A percentile compares a stretch with the other conserved stretches of the same genome.
These are phyloP conservation scores for Pocota personata DNA, from an alignment of 2,888 invertebrate genomes.

Conservation along the genomic window DNA sequence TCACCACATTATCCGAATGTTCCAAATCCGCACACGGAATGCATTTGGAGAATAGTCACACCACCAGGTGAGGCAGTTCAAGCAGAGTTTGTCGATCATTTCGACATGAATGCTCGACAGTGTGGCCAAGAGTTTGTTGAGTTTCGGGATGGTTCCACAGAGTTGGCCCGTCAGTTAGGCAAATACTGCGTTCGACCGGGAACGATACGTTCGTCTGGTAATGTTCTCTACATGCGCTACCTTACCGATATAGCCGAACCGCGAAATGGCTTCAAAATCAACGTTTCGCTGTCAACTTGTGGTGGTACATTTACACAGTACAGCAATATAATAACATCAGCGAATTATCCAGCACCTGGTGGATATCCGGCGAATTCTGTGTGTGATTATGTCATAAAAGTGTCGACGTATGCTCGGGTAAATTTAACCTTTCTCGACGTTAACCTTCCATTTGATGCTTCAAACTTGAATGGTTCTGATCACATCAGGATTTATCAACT, in stretches of 20 bases:
- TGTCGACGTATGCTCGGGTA: slow-evolving; percentile 81
- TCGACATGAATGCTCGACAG: slow-evolving; percentile 85
- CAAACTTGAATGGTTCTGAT: slow-evolving; percentile 79
- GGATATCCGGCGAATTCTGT: slow-evolving; percentile 85
- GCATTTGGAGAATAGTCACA: slow-evolving; percentile 90
- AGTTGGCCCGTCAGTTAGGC: slow-evolving; percentile 86
- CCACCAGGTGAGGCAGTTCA: slow-evolving; percentile 89
- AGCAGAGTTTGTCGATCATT: slow-evolving; percentile 89
- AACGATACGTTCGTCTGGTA: slow-evolving; percentile 86
- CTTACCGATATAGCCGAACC: slow-evolving; percentile 88
- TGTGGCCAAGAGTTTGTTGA: slow-evolving; percentile 86
- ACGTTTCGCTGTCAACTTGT: slow-evolving; percentile 83
- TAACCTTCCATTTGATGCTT: slow-evolving; percentile 80
- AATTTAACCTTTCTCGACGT: slow-evolving; percentile 83
- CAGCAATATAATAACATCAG: slow-evolving; percentile 86
- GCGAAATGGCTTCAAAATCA: slow-evolving; percentile 89
- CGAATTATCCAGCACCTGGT: slow-evolving; percentile 86
- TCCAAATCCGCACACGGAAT: slow-evolving; percentile 91
- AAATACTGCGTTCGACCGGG: slow-evolving; percentile 86
- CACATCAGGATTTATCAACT: slow-evolving; percentile 80
- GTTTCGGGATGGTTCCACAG: slow-evolving; percentile 92
- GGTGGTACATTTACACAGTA: slow-evolving; percentile 87
- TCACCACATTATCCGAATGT: slow-evolving; percentile 93
- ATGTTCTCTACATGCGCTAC: slow-evolving; percentile 88
- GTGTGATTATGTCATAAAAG: slow-evolving; percentile 89